Percentiles rank a stretch among this genome's conserved stretches.
These are phyloP conservation scores for Melanostoma scalare DNA, from an alignment of 2,888 invertebrate genomes.

Conservation along the genomic window DNA sequence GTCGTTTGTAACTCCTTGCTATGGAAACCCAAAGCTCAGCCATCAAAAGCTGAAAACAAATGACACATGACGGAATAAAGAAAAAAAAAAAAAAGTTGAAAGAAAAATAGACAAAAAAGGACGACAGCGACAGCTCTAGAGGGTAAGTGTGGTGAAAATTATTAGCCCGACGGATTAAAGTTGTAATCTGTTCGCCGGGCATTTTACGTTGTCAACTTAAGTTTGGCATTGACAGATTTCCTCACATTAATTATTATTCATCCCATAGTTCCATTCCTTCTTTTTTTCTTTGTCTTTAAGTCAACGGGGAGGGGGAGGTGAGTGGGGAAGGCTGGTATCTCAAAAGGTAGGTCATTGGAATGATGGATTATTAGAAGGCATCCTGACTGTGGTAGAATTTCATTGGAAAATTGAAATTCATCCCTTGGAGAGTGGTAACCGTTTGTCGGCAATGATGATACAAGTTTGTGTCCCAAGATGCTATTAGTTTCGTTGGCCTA, in stretches of 20 bases:
- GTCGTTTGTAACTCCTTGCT: conserved; percentile 6
- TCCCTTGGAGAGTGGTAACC: not conserved
- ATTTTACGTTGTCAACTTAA: conserved; percentile 61
- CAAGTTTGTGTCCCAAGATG: conserved; percentile 30
- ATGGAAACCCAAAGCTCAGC: conserved; percentile 29
- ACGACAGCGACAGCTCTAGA: not conserved
- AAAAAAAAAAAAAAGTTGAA: conserved; percentile 2
- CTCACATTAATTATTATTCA: conserved; percentile 56
- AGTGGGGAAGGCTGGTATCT: not conserved
- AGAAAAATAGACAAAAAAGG: not conserved
- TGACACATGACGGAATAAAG: conserved; percentile 38
- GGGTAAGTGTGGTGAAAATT: conserved; percentile 35
- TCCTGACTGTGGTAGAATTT: not conserved
- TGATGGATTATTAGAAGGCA: conserved; percentile 12
- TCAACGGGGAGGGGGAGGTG: not conserved
- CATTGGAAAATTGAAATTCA: conserved; percentile 31
- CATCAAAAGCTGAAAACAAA: conserved; percentile 48
- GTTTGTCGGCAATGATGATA: conserved; percentile 9
- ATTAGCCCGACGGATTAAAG: conserved; percentile 58
- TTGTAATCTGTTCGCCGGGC: conserved; percentile 62
- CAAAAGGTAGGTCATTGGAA: conserved; percentile 25
- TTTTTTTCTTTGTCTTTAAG: conserved; percentile 8
- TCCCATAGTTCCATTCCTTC: not conserved
- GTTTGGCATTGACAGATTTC: conserved; percentile 64
- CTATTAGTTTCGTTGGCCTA: conserved; percentile 18